Percentiles rank a stretch among this genome's conserved stretches.
These are phyloP conservation scores for Xanthia icteritia DNA, from an alignment of 2,888 invertebrate genomes.

Conservation along the genomic window DNA sequence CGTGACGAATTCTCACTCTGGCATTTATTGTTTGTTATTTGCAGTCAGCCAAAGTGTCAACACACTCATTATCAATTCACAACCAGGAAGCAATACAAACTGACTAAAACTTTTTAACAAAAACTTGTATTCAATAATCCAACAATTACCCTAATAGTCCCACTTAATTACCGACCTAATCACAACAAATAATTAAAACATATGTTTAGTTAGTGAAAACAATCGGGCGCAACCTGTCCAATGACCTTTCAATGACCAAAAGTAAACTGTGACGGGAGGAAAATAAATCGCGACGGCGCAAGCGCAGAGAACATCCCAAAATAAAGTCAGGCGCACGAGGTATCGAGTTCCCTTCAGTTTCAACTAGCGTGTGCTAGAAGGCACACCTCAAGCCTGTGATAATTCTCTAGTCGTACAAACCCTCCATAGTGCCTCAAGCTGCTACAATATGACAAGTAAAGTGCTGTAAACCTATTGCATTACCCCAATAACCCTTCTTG, in stretches of 20 bases:
- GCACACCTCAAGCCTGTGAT: conserved; percentile 83
- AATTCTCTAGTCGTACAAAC: conserved; percentile 80
- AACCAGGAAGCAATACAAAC: not conserved
- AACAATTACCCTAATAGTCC: not conserved
- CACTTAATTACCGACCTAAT: conserved; percentile 4
- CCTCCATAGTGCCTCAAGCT: conserved; percentile 73
- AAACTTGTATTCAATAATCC: not conserved
- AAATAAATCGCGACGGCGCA: conserved; percentile 79
- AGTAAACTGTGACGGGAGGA: conserved; percentile 85
- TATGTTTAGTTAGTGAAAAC: conserved; percentile 66
- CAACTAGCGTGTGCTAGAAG: conserved; percentile 76
- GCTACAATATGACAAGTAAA: conserved; percentile 86
- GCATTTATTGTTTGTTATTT: conserved; percentile 34
- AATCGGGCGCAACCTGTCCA: conserved; percentile 82
- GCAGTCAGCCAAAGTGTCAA: conserved; percentile 14
- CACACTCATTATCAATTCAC: conserved; percentile 35
- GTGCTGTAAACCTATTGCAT: conserved; percentile 68
- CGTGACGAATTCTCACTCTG: not conserved
- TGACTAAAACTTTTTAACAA: not conserved
- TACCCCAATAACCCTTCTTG: conserved; percentile 75
- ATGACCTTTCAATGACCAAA: conserved; percentile 88
- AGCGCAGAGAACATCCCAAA: conserved; percentile 81
- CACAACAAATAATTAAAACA: conserved; percentile 39
- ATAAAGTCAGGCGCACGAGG: conserved; percentile 82
- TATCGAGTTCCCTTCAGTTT: conserved; percentile 87